Base-by-base conservation (phyloP, 2,888 invertebrate species). In the Brassicogethes aeneus region DNA sequence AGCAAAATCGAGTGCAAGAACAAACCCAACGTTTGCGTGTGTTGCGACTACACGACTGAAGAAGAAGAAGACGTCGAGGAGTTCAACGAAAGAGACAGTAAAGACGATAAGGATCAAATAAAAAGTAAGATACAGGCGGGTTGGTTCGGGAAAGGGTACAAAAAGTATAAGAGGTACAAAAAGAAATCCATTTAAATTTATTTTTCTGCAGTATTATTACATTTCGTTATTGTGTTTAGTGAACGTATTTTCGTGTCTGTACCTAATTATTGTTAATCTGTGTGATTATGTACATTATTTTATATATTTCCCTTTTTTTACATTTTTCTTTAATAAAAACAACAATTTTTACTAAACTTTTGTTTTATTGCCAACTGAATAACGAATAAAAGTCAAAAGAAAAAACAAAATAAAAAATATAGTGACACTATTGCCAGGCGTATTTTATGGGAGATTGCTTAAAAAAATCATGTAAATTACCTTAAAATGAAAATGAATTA, bases 131-230 rank as follows among this genome's bases (percentile, higher is more conserved):
- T 67, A 3, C 77, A 77, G 54, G 75, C 83, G 0, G 89, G 89
- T 37, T 90, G 89, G 90, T 89, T 85, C 70, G 89, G 90, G 47
- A 89, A 89, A 71, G 90, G 90, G 3, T 87, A 82, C 67, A 78
- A 83, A 54, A 88, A 88, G 70, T 77, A 77, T 34, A 74, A 76
- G 35, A 64, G 69, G 30, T 70, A 71, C 49, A 72, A 73, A 69
- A 57, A 50, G 39, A 54, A 53, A 42, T 44, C 42, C 10, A 3
- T 42, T 12, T 44, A 31, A 42, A 10, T 29, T n/a, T n/a, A n/a
- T n/a, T n/a, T n/a, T 29, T 45, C 46, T 37, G 37, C 51, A 51
- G 51, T 51, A 51, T 51, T 51, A 48, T 13, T 31, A 7, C 10
- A 23, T 23, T 23, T 23, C 10, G 5, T 23, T 23, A 23, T 7